Conservation (phyloP, 2,888 invertebrate genomes). For the Protophormia terraenovae region DNA sequence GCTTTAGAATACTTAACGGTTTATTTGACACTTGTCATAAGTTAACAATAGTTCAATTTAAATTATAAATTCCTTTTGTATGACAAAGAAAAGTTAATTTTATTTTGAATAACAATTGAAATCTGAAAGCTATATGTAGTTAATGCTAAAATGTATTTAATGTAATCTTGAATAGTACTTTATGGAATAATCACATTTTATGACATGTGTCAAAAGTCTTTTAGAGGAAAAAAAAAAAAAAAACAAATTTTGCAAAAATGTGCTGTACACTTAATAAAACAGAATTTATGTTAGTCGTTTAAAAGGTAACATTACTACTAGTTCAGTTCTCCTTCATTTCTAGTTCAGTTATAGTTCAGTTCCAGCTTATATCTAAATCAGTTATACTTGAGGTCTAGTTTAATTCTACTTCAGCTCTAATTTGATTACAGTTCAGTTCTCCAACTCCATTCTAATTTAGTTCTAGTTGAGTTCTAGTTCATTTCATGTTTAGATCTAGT, state of each 20-base stretch:
- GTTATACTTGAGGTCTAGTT: too few species aligned
- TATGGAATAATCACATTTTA: slow-evolving; percentile 20
- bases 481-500: too few species aligned
- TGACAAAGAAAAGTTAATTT: neutral
- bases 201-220: slow-evolving; percentile 62
- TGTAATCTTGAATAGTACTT: slow-evolving; percentile 2
- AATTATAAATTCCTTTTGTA: slow-evolving; percentile 6
- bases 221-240: slow-evolving; percentile 27
- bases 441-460: too few species aligned
- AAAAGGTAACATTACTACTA: too few species aligned
- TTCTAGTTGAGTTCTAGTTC: too few species aligned
- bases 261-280: too few species aligned
- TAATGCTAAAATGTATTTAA: slow-evolving; percentile 5
- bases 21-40: slow-evolving; percentile 40
- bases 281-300: too few species aligned
- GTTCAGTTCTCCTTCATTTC: too few species aligned
- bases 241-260: neutral
- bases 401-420: too few species aligned
- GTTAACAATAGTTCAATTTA: slow-evolving; percentile 37
- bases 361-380: too few species aligned
- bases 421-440: too few species aligned
- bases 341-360: too few species aligned
- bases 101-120: neutral
- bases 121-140: slow-evolving; percentile 34
- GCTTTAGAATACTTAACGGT: slow-evolving; percentile 44